Evolutionary conservation across 2,888 invertebrate species (phyloP), one percentile per base, ranked within the genome.

Genomic region (Tipula unca): DNA sequence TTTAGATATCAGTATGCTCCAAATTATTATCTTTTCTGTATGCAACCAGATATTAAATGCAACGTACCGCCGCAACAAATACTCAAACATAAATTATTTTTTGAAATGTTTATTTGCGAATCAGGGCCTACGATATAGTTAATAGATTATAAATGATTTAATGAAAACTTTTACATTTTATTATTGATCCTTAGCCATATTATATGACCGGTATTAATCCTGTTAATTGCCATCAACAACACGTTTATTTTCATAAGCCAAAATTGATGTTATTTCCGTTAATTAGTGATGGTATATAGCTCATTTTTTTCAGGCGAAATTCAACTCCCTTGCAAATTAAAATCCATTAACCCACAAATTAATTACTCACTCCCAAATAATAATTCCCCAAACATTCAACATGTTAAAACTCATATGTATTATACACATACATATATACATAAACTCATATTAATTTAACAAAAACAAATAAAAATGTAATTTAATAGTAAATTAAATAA

Each of bases 401-500:
- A 69, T 69, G 69, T 69, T 69, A 69, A 69, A 69, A 69, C 10
- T 0, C 10, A 20, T 69, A 69, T 69, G 3, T 17, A 5, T n/a
- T 6, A 48, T 17, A 17, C 5, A 48, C 17, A 5, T 48, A 48
- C 17, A 39, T 10, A 14, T 48, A n/a, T 48, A 39, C n/a, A 69
- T 25, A 20, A 25, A 25, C 69, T 69, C 69, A 69, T 69, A 25
- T 69, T 69, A 69, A 69, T 25, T 69, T 69, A 69, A 69, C 25
- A 69, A 13, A 1, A 69, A 69, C 69, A 69, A 54, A 25, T 25
- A 25, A 69, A 69, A 69, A 69, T 10, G 69, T 69, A 25, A 69
- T 69, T 69, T 69, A 69, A 69, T 69, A 69, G 69, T 69, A 69
- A 69, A 69, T 69, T 69, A 69, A 69, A 69, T 69, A 69, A 69